Evolutionary conservation across 2,113 vertebrate genomes (phyloP).

Genomic region (Ibidorhyncha struthersii): DNA sequence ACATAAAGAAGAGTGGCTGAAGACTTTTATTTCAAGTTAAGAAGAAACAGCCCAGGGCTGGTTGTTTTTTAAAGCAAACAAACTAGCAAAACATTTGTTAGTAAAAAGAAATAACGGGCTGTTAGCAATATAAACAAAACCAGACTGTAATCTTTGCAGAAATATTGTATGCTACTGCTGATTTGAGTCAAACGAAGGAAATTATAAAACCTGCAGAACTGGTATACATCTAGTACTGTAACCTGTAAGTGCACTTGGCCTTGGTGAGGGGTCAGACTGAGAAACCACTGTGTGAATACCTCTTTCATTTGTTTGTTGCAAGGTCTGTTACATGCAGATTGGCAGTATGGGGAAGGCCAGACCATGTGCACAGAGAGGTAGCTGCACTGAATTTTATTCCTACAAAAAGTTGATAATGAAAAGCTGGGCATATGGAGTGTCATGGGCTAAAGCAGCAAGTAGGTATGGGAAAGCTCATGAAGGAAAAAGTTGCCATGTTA

Average conservation of each 20-base stretch:
- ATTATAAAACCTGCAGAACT: background rate
- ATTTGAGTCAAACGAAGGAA: background rate
- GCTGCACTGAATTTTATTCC: background rate
- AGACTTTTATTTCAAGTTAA: background rate
- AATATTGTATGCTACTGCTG: background rate
- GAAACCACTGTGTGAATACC: fast-evolving
- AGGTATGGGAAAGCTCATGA: background rate
- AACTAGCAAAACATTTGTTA: background rate
- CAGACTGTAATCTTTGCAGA: background rate
- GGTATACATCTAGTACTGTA: background rate
- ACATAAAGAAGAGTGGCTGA: background rate
- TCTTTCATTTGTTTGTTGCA: background rate
- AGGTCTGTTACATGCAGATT: background rate
- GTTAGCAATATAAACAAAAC: background rate
- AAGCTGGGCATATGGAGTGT: background rate
- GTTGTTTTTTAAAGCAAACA: background rate
- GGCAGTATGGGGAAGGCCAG: background rate
- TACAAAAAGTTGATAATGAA: background rate
- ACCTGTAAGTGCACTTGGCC: background rate
- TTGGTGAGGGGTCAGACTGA: background rate
- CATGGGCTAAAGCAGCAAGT: background rate
- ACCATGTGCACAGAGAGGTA: background rate
- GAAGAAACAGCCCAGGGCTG: background rate
- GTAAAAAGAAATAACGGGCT: background rate
- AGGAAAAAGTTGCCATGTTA: background rate